Percentiles rank a stretch among this genome's conserved stretches.
These are phyloP conservation scores for Nasonia longicornis DNA, from an alignment of 1,140 invertebrate species.

Conservation along the genomic window DNA sequence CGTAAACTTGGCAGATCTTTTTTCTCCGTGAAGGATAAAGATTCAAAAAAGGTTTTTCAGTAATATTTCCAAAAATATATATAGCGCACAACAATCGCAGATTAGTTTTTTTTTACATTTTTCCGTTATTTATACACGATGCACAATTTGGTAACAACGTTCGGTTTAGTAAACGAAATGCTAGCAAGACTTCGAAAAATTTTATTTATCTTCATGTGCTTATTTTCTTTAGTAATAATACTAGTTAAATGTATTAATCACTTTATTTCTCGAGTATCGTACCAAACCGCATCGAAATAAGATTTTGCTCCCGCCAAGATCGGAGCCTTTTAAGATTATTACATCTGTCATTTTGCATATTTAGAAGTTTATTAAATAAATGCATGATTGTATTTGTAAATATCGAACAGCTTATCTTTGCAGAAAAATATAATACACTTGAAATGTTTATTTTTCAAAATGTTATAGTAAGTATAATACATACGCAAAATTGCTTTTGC, in stretches of 20 bases:
- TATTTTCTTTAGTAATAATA: background rate
- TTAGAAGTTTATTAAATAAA: background rate
- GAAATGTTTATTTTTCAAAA: background rate
- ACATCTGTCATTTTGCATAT: conserved; percentile 41
- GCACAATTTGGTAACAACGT: conserved; percentile 28
- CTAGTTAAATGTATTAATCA: conserved; percentile 1
- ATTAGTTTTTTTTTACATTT: conserved; percentile 16
- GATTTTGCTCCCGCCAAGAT: background rate
- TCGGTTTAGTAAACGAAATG: conserved; percentile 13
- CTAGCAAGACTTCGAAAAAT: conserved; percentile 10
- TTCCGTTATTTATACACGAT: conserved; percentile 11
- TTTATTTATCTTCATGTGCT: background rate
- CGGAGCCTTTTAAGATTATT: conserved; percentile 14
- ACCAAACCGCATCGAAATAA: conserved; percentile 19
- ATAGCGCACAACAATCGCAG: conserved; percentile 35
- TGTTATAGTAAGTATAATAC: background rate
- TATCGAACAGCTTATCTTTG: background rate
- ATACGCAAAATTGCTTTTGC: background rate
- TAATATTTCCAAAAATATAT: conserved; percentile 48
- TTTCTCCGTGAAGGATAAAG: conserved; percentile 46
- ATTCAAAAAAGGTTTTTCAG: conserved; percentile 51
- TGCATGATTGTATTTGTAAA: background rate
- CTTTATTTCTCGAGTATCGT: background rate
- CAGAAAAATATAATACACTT: background rate
- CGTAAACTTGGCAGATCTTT: too few relatives aligned